Conservation (phyloP, 2,888 invertebrate species). For the Achlya flavicornis region DNA sequence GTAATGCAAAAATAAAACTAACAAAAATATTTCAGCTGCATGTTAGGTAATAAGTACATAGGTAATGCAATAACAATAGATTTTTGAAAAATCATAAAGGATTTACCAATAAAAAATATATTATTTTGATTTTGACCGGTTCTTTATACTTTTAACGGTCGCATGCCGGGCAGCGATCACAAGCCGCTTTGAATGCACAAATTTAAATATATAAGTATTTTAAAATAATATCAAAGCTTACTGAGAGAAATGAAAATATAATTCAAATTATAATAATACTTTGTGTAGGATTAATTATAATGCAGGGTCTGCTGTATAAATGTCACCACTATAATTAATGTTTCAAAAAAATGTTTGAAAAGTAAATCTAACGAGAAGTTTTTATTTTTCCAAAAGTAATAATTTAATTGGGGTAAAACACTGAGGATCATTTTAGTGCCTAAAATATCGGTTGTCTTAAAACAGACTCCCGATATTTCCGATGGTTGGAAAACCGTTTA, state of each 20-base stretch:
- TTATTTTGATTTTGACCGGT: background rate
- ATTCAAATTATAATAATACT: conserved; percentile 27
- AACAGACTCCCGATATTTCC: background rate
- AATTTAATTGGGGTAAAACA: background rate
- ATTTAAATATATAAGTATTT: conserved; percentile 27
- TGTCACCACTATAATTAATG: background rate
- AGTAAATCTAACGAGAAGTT: conserved; percentile 18
- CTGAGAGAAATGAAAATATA: conserved; percentile 41
- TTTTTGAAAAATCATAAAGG: background rate
- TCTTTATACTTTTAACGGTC: background rate
- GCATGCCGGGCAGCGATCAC: conserved; percentile 5
- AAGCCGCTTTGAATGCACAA: conserved; percentile 18
- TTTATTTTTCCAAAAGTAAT: too few species aligned
- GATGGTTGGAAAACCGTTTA: background rate
- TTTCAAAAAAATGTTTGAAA: conserved; percentile 17
- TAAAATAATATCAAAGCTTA: conserved; percentile 20
- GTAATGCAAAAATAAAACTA: background rate
- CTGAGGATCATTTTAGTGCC: background rate
- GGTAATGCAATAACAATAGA: conserved; percentile 8
- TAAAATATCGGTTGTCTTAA: background rate
- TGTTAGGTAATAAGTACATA: conserved; percentile 9
- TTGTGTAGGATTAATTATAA: conserved; percentile 30
- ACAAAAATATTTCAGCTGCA: background rate
- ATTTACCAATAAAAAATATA: background rate
- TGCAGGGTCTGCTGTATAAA: conserved; percentile 16